Base-by-base conservation (phyloP, 2,888 invertebrate genomes). In the Adelphocoris suturalis region DNA sequence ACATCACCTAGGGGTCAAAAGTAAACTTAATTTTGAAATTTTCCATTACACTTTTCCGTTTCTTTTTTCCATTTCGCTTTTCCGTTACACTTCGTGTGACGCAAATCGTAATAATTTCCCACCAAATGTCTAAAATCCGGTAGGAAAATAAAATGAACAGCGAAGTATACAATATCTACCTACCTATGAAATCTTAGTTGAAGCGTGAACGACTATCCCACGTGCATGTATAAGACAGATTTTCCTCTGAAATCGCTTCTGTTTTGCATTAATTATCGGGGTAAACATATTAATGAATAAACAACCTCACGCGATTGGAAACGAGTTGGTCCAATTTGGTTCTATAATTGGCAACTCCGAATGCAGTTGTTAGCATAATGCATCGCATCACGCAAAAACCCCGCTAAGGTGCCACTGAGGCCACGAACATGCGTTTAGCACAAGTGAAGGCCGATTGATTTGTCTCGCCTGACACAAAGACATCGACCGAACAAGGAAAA, bases 291-390 rank as follows among this genome's bases (percentile, higher is more conserved):
- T 68, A 68, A 23, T 68, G 68, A 68, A 19, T 23, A 68, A 23
- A 27, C 19, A 12, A 12, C 23, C 68, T 23, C 68, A 68, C 68
- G 68, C 68, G 9, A 68, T 68, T 68, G 12, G 68, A 19, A 68
- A 68, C 68, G 19, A 68, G 11, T 68, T 12, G 68, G 68, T 1
- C 68, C 68, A 13, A 68, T 68, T 68, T 27, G 68, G 57, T n/a
- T 68, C 23, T 23, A 68, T 68, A 68, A 68, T 68, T 68, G 19
- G 68, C 68, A 7, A 68, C 68, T 23, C 27, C 11, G 68, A 68
- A 68, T 68, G 68, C 68, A 68, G 68, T 68, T 68, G 23, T 68
- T 68, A 68, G 19, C 23, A 68, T 68, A 27, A 68, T 68, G 68
- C 68, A 68, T 7, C 68, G 68, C 68, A 68, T 7, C 68, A 68